Conservation (phyloP, 2,113 vertebrate species). For the Ctenodactylus gundi region DNA sequence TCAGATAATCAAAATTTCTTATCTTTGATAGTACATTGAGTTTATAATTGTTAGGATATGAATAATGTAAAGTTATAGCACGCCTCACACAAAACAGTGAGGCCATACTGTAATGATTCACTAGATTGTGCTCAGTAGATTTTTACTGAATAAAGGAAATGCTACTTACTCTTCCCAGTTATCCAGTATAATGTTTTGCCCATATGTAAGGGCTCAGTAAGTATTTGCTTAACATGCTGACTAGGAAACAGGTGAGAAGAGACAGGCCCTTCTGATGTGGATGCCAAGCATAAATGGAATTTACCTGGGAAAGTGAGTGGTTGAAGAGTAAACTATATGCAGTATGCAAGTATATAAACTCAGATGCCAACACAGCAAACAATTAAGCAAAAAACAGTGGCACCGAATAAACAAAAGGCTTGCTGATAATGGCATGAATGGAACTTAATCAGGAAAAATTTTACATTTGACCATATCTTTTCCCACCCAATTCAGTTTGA, state of each 20-base stretch:
- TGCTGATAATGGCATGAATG: constrained; percentile 63
- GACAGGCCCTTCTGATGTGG: constrained; percentile 51
- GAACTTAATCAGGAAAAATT: constrained; percentile 65
- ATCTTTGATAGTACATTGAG: constrained; percentile 57
- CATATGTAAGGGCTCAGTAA: constrained; percentile 58
- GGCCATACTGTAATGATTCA: constrained; percentile 54
- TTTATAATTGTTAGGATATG: constrained; percentile 56
- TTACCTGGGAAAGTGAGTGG: constrained; percentile 54
- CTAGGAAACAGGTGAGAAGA: constrained; percentile 63
- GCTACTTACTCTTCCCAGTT: constrained; percentile 48
- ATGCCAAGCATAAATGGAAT: constrained; percentile 67
- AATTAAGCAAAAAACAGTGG: constrained; percentile 75
- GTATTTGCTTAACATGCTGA: constrained; percentile 62
- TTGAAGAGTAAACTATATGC: constrained; percentile 68
- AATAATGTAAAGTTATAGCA: constrained; percentile 58
- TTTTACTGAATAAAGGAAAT: constrained; percentile 49
- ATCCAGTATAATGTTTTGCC: constrained; percentile 56
- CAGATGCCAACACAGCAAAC: constrained; percentile 73
- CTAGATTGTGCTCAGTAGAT: constrained; percentile 65
- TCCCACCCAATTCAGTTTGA: constrained; percentile 66
- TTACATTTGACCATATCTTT: constrained; percentile 65
- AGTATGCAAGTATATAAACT: constrained; percentile 66
- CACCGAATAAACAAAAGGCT: constrained; percentile 73
- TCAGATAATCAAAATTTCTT: constrained; percentile 66
- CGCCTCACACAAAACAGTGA: constrained; percentile 47